Conservation (phyloP, 2,113 vertebrate genomes). For the Protomyctophum bolini region DNA sequence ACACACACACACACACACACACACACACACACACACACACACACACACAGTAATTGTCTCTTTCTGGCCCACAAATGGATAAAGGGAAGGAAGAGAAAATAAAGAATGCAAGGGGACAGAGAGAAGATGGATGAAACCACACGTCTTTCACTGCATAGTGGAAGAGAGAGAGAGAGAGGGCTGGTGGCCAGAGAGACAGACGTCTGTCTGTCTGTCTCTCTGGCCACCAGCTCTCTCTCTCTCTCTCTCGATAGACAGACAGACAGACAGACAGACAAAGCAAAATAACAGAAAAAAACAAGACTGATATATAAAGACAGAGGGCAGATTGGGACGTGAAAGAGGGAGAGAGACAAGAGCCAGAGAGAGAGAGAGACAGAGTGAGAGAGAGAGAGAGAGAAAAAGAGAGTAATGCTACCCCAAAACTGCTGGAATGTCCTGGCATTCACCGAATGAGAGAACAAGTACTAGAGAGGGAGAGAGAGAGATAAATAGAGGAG, state of each 20-base stretch:
- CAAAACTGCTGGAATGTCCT: slow-evolving; percentile 46
- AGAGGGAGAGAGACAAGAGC: background rate
- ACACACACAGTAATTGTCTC: slow-evolving; percentile 38
- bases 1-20: background rate
- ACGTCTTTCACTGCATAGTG: slow-evolving; percentile 48
- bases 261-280: too few relatives aligned
- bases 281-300: too few relatives aligned
- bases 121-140: slow-evolving; percentile 60
- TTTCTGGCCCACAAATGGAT: slow-evolving; percentile 32
- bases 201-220: too few relatives aligned
- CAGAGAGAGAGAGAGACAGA: slow-evolving; percentile 43
- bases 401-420: slow-evolving; percentile 56
- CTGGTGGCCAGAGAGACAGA: slow-evolving; percentile 27
- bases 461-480: slow-evolving; percentile 35
- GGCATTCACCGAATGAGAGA: slow-evolving; percentile 40
- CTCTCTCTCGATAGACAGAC: too few relatives aligned
- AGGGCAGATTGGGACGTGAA: slow-evolving; percentile 6
- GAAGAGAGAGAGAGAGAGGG: slow-evolving; percentile 38
- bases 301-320: too few relatives aligned
- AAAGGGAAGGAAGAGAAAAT: slow-evolving; percentile 8
- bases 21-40: background rate
- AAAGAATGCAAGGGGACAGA: slow-evolving; percentile 42
- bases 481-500: slow-evolving; percentile 26
- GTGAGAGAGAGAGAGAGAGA: slow-evolving; percentile 30
- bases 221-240: too few relatives aligned